These are phyloP conservation scores for Rhizomys pruinosus DNA, from an alignment of 2,113 vertebrate genomes.

Conservation along the genomic window DNA sequence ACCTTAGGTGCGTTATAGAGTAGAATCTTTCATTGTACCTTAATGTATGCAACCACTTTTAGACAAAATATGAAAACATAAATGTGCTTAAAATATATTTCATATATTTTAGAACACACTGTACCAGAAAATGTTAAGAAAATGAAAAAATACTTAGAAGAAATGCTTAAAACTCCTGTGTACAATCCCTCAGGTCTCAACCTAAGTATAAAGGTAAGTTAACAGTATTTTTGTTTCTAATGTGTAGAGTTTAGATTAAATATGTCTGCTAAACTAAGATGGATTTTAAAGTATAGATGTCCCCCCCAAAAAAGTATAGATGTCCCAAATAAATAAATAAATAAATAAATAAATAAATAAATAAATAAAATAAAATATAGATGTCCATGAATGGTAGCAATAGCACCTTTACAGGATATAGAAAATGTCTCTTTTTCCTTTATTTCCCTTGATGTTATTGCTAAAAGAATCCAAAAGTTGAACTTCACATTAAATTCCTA, in stretches of 20 bases:
- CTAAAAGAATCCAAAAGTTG: not conserved
- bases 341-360: no score
- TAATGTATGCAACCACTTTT: not conserved
- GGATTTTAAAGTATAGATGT: not conserved
- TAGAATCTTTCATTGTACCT: not conserved
- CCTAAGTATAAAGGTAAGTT: conserved; percentile 75
- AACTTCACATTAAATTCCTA: not conserved
- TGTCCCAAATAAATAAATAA: no score
- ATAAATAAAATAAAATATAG: no score
- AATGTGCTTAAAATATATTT: conserved; percentile 45
- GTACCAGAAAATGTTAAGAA: conserved; percentile 46
- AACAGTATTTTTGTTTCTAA: conserved; percentile 21
- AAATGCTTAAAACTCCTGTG: conserved; percentile 9
- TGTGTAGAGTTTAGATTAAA: conserved; percentile 35
- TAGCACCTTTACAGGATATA: not conserved
- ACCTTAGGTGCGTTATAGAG: not conserved
- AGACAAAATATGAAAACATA: conserved; percentile 19
- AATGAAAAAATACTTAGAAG: conserved; percentile 52
- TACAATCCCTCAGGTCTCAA: conserved; percentile 79
- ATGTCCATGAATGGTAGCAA: not conserved
- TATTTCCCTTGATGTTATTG: conserved; percentile 2
- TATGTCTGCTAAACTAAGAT: not conserved
- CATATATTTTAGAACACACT: conserved; percentile 55
- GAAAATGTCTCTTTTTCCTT: not conserved
- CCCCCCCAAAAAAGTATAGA: no score